Conservation (phyloP, 2,797 vertebrate genomes). For the Gallinago stenura region DNA sequence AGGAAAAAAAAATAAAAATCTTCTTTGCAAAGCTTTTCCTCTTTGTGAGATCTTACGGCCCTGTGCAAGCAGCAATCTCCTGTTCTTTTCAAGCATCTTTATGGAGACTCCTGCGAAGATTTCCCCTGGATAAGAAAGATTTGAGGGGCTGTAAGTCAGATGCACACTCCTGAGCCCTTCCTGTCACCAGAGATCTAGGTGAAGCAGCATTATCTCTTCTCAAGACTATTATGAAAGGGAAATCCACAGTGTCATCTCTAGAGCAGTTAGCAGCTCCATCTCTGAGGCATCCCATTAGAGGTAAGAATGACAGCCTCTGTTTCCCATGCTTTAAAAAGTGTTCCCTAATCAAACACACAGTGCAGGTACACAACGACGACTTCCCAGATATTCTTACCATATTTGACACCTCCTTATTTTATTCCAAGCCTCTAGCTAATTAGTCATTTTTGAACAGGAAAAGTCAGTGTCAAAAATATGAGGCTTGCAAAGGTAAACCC, state of each 20-base stretch:
- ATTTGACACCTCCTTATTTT: background rate
- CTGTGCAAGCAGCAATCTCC: background rate
- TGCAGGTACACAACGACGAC: background rate
- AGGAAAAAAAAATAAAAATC: background rate
- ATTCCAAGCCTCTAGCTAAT: background rate
- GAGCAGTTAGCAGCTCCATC: background rate
- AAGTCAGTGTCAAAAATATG: background rate
- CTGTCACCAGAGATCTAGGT: conserved; percentile 25
- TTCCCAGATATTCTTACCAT: background rate
- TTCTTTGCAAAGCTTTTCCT: background rate
- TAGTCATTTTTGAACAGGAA: background rate
- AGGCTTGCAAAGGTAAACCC: background rate
- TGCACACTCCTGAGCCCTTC: background rate
- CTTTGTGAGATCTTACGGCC: background rate
- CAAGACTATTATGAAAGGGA: conserved; percentile 23
- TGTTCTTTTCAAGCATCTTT: conserved; percentile 39
- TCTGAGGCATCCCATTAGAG: background rate
- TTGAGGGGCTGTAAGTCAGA: conserved; percentile 16
- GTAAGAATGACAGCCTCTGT: background rate
- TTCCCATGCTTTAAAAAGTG: background rate
- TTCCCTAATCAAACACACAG: background rate
- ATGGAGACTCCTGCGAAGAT: conserved; percentile 18
- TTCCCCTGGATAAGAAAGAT: conserved; percentile 28
- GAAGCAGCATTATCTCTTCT: conserved; percentile 26
- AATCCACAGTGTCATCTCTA: background rate